Evolutionary conservation across 2,797 vertebrate species (phyloP).

Genomic region (Cichlasoma orientale): DNA sequence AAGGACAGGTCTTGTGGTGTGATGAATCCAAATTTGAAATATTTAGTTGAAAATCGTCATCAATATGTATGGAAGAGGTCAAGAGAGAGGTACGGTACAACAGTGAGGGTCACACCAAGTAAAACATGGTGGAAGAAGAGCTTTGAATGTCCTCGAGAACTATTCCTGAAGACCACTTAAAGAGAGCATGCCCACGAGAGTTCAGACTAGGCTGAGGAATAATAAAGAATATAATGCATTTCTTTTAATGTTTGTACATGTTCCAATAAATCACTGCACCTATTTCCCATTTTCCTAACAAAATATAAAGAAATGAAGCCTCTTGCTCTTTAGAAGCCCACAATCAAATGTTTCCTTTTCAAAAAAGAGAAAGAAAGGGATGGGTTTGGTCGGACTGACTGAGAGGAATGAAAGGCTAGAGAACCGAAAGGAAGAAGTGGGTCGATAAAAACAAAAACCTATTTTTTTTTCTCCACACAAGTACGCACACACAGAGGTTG

Average conservation of each 20-base stretch:
- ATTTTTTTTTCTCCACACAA: conserved; percentile 21
- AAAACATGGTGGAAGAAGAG: not conserved
- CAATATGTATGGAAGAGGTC: not conserved
- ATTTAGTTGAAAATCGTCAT: not conserved
- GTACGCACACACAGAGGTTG: conserved; percentile 5
- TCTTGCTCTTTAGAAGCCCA: not conserved
- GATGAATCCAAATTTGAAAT: too few species aligned
- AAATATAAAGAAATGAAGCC: not conserved
- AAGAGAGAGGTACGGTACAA: not conserved
- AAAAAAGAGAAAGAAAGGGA: conserved; percentile 18
- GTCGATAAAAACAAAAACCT: conserved; percentile 38
- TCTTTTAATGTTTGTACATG: not conserved
- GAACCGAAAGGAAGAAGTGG: conserved; percentile 16
- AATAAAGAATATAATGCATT: not conserved
- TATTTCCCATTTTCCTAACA: not conserved
- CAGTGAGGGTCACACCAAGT: not conserved
- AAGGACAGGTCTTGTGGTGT: too few species aligned
- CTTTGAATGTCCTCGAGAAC: not conserved
- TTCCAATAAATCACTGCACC: not conserved
- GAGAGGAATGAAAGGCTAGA: conserved; percentile 17
- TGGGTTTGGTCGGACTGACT: not conserved
- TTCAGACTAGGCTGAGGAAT: not conserved
- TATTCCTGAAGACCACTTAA: not conserved
- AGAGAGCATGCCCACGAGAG: accelerated
- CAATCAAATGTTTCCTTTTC: conserved; percentile 30